Conservation (phyloP, 2,797 vertebrate species). For the Jordanella pulchra region DNA sequence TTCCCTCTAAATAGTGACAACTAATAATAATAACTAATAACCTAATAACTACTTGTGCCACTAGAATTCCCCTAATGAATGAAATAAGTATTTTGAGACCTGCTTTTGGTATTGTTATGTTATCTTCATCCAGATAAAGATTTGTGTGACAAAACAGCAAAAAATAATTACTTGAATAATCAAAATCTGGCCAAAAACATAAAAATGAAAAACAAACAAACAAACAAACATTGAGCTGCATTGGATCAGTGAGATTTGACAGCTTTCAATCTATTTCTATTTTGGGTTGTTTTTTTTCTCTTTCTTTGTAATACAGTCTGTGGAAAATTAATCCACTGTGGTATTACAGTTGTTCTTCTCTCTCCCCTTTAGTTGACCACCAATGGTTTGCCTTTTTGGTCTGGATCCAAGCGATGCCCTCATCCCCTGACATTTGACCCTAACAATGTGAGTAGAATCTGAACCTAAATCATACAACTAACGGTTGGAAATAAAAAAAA, state of each 20-base stretch:
- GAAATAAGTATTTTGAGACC: neutral
- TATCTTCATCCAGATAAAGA: neutral
- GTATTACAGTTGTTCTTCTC: conserved; percentile 18
- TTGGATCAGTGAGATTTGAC: neutral
- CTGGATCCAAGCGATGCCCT: conserved; percentile 84
- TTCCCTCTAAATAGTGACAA: too few relatives aligned
- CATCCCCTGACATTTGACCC: conserved; percentile 84
- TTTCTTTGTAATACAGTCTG: neutral
- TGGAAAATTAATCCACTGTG: neutral
- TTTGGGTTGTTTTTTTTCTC: neutral
- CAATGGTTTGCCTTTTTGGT: conserved; percentile 86
- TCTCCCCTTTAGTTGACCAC: conserved; percentile 75
- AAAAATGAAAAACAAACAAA: too few relatives aligned
- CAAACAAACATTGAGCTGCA: too few relatives aligned
- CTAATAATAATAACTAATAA: too few relatives aligned
- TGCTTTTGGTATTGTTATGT: neutral
- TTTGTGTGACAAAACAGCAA: neutral
- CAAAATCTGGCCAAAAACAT: neutral
- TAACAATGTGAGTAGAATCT: conserved; percentile 80
- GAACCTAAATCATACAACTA: conserved; percentile 17
- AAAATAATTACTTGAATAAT: neutral
- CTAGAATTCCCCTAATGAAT: neutral
- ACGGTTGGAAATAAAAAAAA: conserved; percentile 26
- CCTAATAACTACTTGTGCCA: too few relatives aligned
- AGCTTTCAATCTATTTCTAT: neutral